Evolutionary conservation across 2,113 vertebrate genomes (phyloP).

Genomic region (Struthio camelus): DNA sequence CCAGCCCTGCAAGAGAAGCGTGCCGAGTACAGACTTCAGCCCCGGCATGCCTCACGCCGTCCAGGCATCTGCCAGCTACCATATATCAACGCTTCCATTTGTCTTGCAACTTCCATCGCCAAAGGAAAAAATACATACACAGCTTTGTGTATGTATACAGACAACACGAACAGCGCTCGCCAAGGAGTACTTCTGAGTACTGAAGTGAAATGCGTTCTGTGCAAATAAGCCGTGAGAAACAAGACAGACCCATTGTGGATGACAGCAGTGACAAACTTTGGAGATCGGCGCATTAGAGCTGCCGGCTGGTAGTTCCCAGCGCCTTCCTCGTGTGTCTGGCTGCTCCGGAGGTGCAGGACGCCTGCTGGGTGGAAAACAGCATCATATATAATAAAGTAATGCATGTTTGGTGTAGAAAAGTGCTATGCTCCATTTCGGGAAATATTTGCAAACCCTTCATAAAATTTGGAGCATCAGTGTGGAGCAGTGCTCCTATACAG

Average conservation of each 20-base stretch:
- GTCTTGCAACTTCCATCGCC: background rate
- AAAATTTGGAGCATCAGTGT: background rate
- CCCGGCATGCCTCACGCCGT: fast-evolving
- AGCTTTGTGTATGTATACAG: background rate
- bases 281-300: background rate
- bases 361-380: background rate
- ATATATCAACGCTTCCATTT: background rate
- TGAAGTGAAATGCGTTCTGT: background rate
- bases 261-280: constrained; percentile 13
- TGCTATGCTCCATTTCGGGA: background rate
- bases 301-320: background rate
- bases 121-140: background rate
- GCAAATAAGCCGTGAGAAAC: constrained; percentile 26
- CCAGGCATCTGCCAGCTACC: background rate
- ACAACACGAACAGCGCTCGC: background rate
- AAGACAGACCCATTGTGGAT: constrained; percentile 1
- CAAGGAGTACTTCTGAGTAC: background rate
- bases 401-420: background rate
- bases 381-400: background rate
- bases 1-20: background rate
- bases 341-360: background rate
- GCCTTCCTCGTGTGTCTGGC: background rate
- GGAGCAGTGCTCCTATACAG: background rate
- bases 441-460: background rate
- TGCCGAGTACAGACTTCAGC: background rate